Evolutionary conservation across 2,888 invertebrate species (phyloP).

Genomic region (Drosophila tanythrix): DNA sequence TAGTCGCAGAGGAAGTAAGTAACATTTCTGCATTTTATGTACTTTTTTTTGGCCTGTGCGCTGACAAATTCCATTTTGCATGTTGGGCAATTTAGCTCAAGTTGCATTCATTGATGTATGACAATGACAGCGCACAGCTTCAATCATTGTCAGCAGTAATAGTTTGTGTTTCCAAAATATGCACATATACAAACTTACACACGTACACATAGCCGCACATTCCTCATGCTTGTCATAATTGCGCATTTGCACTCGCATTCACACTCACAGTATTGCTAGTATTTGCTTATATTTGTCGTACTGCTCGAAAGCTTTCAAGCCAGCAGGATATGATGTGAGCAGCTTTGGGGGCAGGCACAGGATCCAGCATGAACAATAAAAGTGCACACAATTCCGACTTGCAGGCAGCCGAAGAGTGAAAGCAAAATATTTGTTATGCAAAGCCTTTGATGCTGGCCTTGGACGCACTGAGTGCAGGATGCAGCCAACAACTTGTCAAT

Average conservation of each 20-base stretch:
- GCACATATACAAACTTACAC: conserved; percentile 7
- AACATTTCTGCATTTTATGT: conserved; percentile 20
- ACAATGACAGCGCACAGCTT: conserved; percentile 52
- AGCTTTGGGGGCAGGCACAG: conserved; percentile 57
- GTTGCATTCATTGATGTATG: conserved; percentile 77
- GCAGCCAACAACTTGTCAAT: conserved; percentile 53
- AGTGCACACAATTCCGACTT: conserved; percentile 48
- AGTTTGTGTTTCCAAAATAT: conserved; percentile 27
- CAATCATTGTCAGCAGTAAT: conserved; percentile 59
- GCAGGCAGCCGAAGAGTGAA: conserved; percentile 54
- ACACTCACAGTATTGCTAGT: conserved; percentile 2
- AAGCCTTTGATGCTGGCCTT: conserved; percentile 78
- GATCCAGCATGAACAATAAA: conserved; percentile 51
- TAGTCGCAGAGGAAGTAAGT: background rate
- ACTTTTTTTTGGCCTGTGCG: conserved; percentile 25
- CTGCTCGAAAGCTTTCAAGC: conserved; percentile 71
- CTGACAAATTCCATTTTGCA: conserved; percentile 53
- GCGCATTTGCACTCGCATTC: conserved; percentile 62
- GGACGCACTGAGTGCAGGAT: conserved; percentile 56
- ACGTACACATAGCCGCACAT: conserved; percentile 12
- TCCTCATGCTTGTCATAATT: conserved; percentile 62
- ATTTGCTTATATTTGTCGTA: background rate
- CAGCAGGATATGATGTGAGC: conserved; percentile 78
- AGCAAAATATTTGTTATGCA: conserved; percentile 76
- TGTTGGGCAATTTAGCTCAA: conserved; percentile 60